A percentile compares a stretch with the other conserved stretches of the same genome.
Conservation (phyloP, 2,113 vertebrate genomes). For the Thalassoma bifasciatum region DNA sequence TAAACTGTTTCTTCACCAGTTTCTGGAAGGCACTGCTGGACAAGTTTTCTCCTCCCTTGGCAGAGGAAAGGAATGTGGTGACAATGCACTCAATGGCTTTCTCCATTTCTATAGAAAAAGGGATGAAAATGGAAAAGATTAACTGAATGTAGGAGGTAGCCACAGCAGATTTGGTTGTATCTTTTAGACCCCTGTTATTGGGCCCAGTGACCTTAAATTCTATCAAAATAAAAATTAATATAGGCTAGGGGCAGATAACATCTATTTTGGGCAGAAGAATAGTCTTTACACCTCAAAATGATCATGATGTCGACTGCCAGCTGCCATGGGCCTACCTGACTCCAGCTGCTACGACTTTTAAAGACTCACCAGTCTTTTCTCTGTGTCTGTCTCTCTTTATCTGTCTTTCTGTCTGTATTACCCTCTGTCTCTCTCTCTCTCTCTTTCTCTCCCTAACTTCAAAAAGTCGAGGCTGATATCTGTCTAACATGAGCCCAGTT, state of each 20-base stretch:
- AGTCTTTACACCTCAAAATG: slow-evolving; percentile 6
- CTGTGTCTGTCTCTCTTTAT: too few species aligned
- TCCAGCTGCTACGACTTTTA: too few species aligned
- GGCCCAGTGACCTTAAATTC: neutral
- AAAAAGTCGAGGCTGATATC: too few species aligned
- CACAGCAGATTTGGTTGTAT: too few species aligned
- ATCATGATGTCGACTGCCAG: too few species aligned
- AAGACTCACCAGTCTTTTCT: too few species aligned
- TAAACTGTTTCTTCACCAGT: slow-evolving; percentile 70
- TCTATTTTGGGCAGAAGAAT: neutral
- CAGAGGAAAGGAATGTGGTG: slow-evolving; percentile 64
- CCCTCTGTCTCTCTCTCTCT: too few species aligned
- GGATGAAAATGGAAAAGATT: neutral
- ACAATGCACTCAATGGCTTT: slow-evolving; percentile 77
- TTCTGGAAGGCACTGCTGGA: slow-evolving; percentile 70
- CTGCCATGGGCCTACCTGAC: too few species aligned
- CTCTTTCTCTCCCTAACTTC: too few species aligned
- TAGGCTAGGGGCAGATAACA: slow-evolving; percentile 3
- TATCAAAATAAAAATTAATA: slow-evolving; percentile 14
- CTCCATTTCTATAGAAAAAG: slow-evolving; percentile 73
- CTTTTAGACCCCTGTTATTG: neutral
- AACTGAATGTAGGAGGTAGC: slow-evolving; percentile 12
- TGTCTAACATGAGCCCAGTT: too few species aligned
- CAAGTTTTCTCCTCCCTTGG: slow-evolving; percentile 73
- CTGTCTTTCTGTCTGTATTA: too few species aligned